Conservation (phyloP, 2,113 vertebrate genomes). For the Pedetes capensis region DNA sequence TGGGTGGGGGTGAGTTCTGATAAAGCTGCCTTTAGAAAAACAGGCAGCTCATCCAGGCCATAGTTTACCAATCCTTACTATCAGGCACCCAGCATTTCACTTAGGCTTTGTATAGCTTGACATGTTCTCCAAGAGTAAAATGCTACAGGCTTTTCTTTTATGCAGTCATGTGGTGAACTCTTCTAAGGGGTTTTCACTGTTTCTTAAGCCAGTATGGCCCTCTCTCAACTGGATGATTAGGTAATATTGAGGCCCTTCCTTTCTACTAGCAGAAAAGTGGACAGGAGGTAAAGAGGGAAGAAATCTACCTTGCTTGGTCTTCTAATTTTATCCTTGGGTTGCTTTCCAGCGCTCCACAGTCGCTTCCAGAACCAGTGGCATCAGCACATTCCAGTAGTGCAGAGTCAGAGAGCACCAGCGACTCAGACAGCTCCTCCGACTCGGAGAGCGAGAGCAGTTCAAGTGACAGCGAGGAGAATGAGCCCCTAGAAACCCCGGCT, state of each 20-base stretch:
- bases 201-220: neutral
- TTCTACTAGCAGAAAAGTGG: neutral
- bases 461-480: conserved; percentile 83
- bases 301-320: conserved; percentile 33
- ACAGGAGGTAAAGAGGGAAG: no score
- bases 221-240: neutral
- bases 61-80: neutral
- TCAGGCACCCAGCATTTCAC: neutral
- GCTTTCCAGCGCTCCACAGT: conserved; percentile 81
- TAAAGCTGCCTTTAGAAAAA: conserved; percentile 26
- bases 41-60: neutral
- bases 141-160: neutral
- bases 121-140: neutral
- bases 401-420: conserved; percentile 90
- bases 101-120: neutral
- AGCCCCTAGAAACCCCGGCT: conserved; percentile 67
- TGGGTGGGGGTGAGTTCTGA: neutral
- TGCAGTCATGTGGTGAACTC: neutral
- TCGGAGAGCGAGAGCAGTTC: conserved; percentile 90
- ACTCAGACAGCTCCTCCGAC: conserved; percentile 92
- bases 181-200: neutral
- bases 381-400: conserved; percentile 88
- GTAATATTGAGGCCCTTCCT: neutral
- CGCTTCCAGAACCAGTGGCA: conserved; percentile 78
- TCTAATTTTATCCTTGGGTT: conserved; percentile 73